Base-by-base conservation (phyloP, 2,888 invertebrate genomes). In the Blomia tropicalis region DNA sequence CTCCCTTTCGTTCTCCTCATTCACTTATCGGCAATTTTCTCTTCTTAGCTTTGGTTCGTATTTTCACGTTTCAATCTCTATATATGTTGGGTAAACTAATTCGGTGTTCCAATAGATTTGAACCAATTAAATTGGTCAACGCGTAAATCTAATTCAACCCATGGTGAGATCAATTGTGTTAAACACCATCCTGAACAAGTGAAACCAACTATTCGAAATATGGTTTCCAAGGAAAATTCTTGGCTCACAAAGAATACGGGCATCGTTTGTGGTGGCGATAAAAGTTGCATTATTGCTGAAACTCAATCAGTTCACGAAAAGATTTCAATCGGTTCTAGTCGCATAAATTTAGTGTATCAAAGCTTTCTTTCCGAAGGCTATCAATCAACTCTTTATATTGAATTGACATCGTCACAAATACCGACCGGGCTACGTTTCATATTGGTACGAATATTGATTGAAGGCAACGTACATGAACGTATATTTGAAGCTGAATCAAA, bases 401-500 rank as follows among this genome's bases (percentile, higher is more conserved):
- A 91, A 71, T 76, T 93, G 27, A 90, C 92, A 0, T 89, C 89
- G 0, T 87, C 87, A 69, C 78, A 78, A 36, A 56, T 68, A 17
- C 89, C 92, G 0, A 74, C 82, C 0, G 81, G 85, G 0, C 75
- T 93, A 44, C 84, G 84, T 64, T 77, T 88, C n/a, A 90, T 98
- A 61, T 90, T 93, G 73, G 76, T 96, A 59, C 79, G 86, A 62
- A 91, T 98, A 65, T 87, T 89, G 1, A 88, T 92, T 69, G 93
- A 95, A 75, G 96, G 96, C 11, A 88, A 91, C 63, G 79, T 90
- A 2, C 89, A 91, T 72, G 88, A 91, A 72, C 87, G 87, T 72
- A 82, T 82, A 0, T 93, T 96, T 72, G 95, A 95, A 75, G 93
- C 96, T 0, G 93, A 93, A 75, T 90, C 93, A 0, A 84, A 89